These are phyloP conservation scores for Caenorhabditis drosophilae DNA, from an alignment of 2,888 invertebrate genomes.

Conservation along the genomic window DNA sequence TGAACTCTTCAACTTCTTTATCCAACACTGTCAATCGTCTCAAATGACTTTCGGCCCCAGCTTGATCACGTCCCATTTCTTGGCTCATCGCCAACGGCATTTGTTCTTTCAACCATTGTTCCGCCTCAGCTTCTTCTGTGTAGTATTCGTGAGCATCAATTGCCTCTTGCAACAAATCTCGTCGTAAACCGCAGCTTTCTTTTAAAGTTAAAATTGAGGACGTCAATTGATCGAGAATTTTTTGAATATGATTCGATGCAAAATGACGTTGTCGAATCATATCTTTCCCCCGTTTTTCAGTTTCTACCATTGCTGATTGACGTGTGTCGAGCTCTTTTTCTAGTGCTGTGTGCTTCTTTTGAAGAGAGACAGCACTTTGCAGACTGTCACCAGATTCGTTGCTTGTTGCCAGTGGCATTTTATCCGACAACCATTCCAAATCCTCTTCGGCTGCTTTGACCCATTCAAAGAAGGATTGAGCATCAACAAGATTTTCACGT, in stretches of 20 bases:
- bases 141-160: constrained; percentile 81
- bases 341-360: constrained; percentile 89
- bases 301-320: constrained; percentile 51
- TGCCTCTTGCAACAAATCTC: constrained; percentile 59
- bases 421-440: constrained; percentile 87
- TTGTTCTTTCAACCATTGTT: constrained; percentile 80
- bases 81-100: constrained; percentile 68
- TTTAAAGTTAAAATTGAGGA: constrained; percentile 34
- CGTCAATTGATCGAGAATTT: constrained; percentile 73
- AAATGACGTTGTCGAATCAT: constrained; percentile 77
- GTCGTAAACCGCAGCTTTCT: constrained; percentile 32
- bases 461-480: constrained; percentile 85
- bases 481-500: constrained; percentile 88
- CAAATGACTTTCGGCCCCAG: constrained; percentile 81
- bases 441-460: constrained; percentile 90
- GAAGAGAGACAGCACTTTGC: constrained; percentile 82
- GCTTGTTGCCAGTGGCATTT: constrained; percentile 85
- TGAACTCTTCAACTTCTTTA: constrained; percentile 62
- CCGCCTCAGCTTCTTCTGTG: constrained; percentile 80
- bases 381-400: constrained; percentile 84
- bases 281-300: constrained; percentile 46
- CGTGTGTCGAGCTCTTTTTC: constrained; percentile 75
- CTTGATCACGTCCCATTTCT: constrained; percentile 83
- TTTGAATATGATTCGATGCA: constrained; percentile 79
- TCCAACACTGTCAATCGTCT: constrained; percentile 79